Evolutionary conservation across 1,140 invertebrate species (phyloP), one percentile per base, ranked within the genome.

Genomic region (Solenopsis invicta): DNA sequence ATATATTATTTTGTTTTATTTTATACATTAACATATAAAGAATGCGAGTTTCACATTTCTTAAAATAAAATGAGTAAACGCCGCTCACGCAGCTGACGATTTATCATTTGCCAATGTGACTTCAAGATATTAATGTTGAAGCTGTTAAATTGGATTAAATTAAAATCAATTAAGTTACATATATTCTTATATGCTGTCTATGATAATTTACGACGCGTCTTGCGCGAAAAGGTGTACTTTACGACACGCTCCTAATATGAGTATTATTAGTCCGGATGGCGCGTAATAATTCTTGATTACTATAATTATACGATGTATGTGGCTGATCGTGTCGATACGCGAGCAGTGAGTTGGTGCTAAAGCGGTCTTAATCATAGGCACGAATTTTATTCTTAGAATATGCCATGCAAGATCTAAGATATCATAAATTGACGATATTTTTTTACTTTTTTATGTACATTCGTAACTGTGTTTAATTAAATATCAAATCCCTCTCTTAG

Each of bases 211-310:
- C 50, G 37, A 18, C 16, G 67, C 34, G 24, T 56, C 13, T 62
- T 48, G 80, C 54, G 80, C 41, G 41, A 54, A 74, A 84, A 84
- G 69, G 41, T 34, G 16, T 74, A 61, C n/a, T 62, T 84, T 74
- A 82, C 37, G 54, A 82, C 67, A 74, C 24, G 80, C 12, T 84
- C 12, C 56, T 84, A 84, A 84, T 84, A 59, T 37, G 69, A 84
- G 52, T 71, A 71, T 81, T 81, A 81, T 81, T 81, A 81, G 54
- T 34, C 13, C 69, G 41, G 24, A 18, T 56, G 29, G 66, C 54
- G 69, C 69, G 80, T 84, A 84, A 84, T 84, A 84, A 74, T 84
- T 84, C 67, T 74, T 50, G 69, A 84, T 84, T 74, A 74, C 67
- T 84, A 84, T 84, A 84, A 84, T 84, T 84, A 84, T n/a, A 50